Conservation (phyloP, 2,888 invertebrate genomes). For the Ligdia adustata region DNA sequence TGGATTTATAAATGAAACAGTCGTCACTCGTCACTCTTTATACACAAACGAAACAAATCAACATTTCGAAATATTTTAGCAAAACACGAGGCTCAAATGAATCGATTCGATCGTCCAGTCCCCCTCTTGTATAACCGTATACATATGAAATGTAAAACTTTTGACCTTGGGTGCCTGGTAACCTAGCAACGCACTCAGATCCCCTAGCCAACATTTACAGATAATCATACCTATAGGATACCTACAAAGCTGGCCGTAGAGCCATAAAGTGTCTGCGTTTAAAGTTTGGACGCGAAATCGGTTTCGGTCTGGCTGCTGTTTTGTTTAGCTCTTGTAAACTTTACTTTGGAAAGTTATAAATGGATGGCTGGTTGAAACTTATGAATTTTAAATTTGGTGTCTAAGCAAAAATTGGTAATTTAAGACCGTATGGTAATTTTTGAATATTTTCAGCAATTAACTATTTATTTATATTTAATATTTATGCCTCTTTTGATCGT, state of each 20-base stretch:
- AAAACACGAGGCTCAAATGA: slow-evolving; percentile 48
- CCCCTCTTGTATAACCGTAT: slow-evolving; percentile 63
- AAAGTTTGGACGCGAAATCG: slow-evolving; percentile 23
- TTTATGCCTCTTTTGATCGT: no score
- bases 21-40: slow-evolving; percentile 6
- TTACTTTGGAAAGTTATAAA: slow-evolving; percentile 4
- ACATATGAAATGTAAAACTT: slow-evolving; percentile 65
- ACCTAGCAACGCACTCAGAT: slow-evolving; percentile 77
- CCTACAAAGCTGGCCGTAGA: slow-evolving; percentile 61
- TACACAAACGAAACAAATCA: slow-evolving; percentile 25
- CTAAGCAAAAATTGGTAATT: no score
- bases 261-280: slow-evolving; percentile 49
- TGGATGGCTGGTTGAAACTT: not conserved
- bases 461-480: no score
- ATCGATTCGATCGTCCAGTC: slow-evolving; percentile 53
- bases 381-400: not conserved
- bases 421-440: no score
- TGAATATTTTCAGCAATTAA: no score
- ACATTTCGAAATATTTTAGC: slow-evolving; percentile 37
- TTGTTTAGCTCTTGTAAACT: slow-evolving; percentile 8
- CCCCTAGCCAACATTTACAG: slow-evolving; percentile 76
- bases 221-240: slow-evolving; percentile 74
- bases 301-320: slow-evolving; percentile 28
- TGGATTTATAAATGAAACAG: slow-evolving; percentile 12
- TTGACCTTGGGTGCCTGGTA: slow-evolving; percentile 80